A percentile compares a stretch with the other conserved stretches of the same genome.
These are phyloP conservation scores for Polyommatus icarus DNA, from an alignment of 2,888 invertebrate genomes.

Conservation along the genomic window DNA sequence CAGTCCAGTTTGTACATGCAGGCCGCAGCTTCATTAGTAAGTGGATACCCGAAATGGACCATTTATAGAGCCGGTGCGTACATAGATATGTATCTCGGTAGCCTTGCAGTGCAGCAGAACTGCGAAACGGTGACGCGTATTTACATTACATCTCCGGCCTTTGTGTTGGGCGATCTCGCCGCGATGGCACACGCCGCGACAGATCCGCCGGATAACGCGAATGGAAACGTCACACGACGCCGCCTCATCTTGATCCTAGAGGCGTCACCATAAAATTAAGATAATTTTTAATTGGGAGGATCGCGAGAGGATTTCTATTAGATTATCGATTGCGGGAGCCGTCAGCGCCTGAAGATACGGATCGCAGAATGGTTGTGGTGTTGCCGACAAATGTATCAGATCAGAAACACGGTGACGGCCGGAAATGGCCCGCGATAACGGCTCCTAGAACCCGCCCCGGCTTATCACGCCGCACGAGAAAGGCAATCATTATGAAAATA, in stretches of 20 bases:
- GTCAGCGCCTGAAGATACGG: constrained; percentile 60
- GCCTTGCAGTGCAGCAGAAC: constrained; percentile 59
- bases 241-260: constrained; percentile 53
- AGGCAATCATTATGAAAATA: constrained; percentile 74
- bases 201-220: constrained; percentile 73
- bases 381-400: constrained; percentile 79
- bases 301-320: constrained; percentile 59
- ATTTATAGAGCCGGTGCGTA: constrained; percentile 72
- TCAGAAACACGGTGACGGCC: constrained; percentile 73
- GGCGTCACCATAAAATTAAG: constrained; percentile 37
- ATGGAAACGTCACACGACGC: constrained; percentile 77
- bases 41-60: constrained; percentile 77
- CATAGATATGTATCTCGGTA: constrained; percentile 73
- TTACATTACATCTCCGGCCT: constrained; percentile 77
- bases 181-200: constrained; percentile 70
- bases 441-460: constrained; percentile 67
- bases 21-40: constrained; percentile 74
- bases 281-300: constrained; percentile 46
- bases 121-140: constrained; percentile 69
- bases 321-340: constrained; percentile 71
- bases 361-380: constrained; percentile 54
- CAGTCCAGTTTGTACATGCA: constrained; percentile 67
- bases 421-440: constrained; percentile 77
- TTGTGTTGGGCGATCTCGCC: constrained; percentile 72
- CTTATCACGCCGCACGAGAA: constrained; percentile 72